Conservation (phyloP, 2,888 invertebrate genomes). For the Ceraclea dissimilis region DNA sequence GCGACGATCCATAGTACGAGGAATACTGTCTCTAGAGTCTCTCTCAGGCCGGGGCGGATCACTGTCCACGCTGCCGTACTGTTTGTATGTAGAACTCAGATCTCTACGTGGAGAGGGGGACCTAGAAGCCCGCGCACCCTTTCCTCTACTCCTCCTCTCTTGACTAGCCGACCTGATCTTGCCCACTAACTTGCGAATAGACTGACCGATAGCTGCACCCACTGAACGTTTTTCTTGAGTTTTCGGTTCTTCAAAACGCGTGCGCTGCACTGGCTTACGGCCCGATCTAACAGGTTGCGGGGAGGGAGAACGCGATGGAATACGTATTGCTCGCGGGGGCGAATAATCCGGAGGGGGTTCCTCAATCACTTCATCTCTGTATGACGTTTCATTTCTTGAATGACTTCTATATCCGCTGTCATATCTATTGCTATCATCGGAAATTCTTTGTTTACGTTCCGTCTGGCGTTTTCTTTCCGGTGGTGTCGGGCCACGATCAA, state of each 20-base stretch:
- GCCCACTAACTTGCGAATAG: slow-evolving; percentile 72
- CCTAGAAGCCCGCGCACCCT: slow-evolving; percentile 48
- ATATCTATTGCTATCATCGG: slow-evolving; percentile 44
- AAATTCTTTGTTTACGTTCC: slow-evolving; percentile 46
- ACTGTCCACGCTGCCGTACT: slow-evolving; percentile 42
- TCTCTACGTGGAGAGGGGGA: slow-evolving; percentile 49
- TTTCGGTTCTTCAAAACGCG: slow-evolving; percentile 50
- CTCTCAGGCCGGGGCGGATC: slow-evolving; percentile 32
- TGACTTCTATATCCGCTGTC: slow-evolving; percentile 53
- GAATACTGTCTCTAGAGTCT: slow-evolving; percentile 29
- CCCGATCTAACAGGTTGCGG: slow-evolving; percentile 34
- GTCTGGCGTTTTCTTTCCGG: slow-evolving; percentile 58
- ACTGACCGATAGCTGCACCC: slow-evolving; percentile 65
- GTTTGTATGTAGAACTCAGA: slow-evolving; percentile 46
- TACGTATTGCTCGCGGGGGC: slow-evolving; percentile 46
- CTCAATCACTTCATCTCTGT: slow-evolving; percentile 40
- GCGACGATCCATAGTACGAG: slow-evolving; percentile 24
- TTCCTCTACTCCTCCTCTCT: slow-evolving; percentile 60
- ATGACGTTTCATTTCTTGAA: slow-evolving; percentile 47
- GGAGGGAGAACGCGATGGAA: slow-evolving; percentile 37
- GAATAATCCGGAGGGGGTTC: slow-evolving; percentile 69
- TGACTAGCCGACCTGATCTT: slow-evolving; percentile 56
- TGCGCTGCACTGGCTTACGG: slow-evolving; percentile 61
- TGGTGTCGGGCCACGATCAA: slow-evolving; percentile 50
- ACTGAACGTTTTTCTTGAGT: slow-evolving; percentile 42